These are phyloP conservation scores for Antechinus flavipes DNA, from an alignment of 2,113 vertebrate genomes.

Conservation along the genomic window DNA sequence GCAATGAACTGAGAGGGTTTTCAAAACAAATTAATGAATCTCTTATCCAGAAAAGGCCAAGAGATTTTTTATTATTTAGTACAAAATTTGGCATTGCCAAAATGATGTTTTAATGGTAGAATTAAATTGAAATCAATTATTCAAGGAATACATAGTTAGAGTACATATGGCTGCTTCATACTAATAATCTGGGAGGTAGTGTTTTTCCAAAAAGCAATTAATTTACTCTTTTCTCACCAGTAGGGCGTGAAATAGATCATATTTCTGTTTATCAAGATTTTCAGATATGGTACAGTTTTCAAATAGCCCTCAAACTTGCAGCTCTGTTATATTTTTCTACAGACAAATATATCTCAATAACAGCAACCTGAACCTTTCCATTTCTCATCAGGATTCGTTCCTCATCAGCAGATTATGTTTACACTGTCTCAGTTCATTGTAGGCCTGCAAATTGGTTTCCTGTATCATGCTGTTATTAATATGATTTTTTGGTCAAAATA, in stretches of 20 bases:
- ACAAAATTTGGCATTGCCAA: neutral
- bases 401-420: constrained; percentile 53
- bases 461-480: constrained; percentile 73
- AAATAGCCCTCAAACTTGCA: neutral
- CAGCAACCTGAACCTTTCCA: constrained; percentile 57
- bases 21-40: neutral
- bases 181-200: neutral
- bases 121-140: constrained; percentile 3
- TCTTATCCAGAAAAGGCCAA: neutral
- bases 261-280: neutral
- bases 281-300: constrained; percentile 21
- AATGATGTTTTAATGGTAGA: constrained; percentile 20
- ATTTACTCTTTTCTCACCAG: neutral
- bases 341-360: neutral
- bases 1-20: constrained; percentile 21
- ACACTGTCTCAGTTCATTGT: constrained; percentile 57
- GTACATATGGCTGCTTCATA: neutral
- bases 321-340: neutral
- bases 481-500: constrained; percentile 60
- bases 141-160: neutral
- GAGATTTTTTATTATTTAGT: constrained; percentile 2
- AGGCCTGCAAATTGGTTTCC: constrained; percentile 74
- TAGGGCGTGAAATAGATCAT: neutral
- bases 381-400: constrained; percentile 36
- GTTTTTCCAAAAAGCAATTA: neutral